Evolutionary conservation across 2,113 vertebrate species (phyloP).

Genomic region (Callaeas wilsoni): DNA sequence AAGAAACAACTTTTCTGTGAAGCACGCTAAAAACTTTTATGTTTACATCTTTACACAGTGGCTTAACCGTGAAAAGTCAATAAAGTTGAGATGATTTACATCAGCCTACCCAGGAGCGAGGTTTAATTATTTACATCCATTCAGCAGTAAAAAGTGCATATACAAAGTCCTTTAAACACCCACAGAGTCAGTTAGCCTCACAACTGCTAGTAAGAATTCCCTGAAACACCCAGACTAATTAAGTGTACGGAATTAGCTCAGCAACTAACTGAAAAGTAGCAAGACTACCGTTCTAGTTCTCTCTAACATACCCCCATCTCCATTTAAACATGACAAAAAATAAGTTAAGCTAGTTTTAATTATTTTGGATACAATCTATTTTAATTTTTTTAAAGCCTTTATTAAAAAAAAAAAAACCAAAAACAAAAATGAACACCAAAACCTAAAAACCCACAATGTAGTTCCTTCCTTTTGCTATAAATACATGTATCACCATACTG

Average conservation of each 20-base stretch:
- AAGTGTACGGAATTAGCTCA: not conserved
- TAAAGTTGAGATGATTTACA: not conserved
- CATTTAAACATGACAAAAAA: not conserved
- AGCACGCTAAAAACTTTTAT: not conserved
- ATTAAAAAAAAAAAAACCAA: not conserved
- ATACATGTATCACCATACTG: not conserved
- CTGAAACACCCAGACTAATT: not conserved
- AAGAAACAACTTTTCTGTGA: not conserved
- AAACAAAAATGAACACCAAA: not conserved
- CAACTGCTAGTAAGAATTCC: not conserved
- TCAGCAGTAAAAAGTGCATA: not conserved
- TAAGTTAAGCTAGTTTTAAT: not conserved
- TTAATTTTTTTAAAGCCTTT: not conserved
- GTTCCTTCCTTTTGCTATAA: not conserved
- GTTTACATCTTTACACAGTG: not conserved
- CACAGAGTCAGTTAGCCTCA: not conserved
- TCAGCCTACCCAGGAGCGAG: not conserved
- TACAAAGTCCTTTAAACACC: not conserved
- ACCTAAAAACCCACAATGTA: no score
- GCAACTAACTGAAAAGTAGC: not conserved
- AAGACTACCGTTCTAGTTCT: not conserved
- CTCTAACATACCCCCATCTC: not conserved
- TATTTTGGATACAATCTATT: not conserved
- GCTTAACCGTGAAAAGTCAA: not conserved
- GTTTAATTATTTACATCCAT: not conserved